Conservation (phyloP, 35 echinoderm and acorn worm genomes). For the Apostichopus parvimensis region DNA sequence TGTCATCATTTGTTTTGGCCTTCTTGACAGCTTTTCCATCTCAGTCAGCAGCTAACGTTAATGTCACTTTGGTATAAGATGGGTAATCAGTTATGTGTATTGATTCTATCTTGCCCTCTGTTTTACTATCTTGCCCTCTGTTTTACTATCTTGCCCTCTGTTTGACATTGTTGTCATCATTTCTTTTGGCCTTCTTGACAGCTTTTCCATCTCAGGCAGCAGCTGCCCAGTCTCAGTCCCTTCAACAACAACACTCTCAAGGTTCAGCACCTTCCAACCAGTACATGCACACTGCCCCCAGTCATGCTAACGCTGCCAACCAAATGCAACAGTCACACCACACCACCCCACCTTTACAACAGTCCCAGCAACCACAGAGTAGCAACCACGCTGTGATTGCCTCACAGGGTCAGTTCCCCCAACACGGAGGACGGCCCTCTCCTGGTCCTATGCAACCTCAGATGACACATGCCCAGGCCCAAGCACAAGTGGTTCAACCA, state of each 20-base stretch:
- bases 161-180: background rate
- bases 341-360: constrained; percentile 51
- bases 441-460: constrained; percentile 51
- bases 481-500: constrained; percentile 33
- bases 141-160: too few species aligned
- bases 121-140: too few species aligned
- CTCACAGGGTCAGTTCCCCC: constrained; percentile 49
- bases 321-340: constrained; percentile 56
- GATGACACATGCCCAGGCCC: constrained; percentile 41
- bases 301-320: constrained; percentile 48
- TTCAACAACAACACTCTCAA: constrained; percentile 34
- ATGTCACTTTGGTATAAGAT: too few species aligned
- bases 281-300: constrained; percentile 35
- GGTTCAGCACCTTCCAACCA: constrained; percentile 43
- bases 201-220: constrained; percentile 40
- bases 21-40: constrained; percentile 25
- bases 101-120: too few species aligned
- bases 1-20: background rate
- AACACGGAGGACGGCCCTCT: constrained; percentile 52
- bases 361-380: constrained; percentile 33
- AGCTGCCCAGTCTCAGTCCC: constrained; percentile 22
- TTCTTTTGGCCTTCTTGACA: background rate
- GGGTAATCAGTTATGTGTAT: too few species aligned
- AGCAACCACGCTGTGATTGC: constrained; percentile 29
- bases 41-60: background rate